phyloP scores from a whole-genome alignment of 2,888 invertebrate species.

The Phalera bucephala region DNA sequence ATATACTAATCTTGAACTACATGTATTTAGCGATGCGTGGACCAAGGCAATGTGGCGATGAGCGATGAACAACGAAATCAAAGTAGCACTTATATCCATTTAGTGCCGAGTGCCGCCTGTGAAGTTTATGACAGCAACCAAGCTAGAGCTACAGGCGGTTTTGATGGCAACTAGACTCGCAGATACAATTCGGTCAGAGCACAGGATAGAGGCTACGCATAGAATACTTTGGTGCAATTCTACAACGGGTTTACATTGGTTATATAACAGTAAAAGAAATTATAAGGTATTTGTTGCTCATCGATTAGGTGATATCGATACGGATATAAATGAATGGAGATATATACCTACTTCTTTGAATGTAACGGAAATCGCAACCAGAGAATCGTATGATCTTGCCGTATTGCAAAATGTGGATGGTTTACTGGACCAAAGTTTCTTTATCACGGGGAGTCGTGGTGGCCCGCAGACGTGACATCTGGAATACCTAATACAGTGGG shows the following conservation, averaged over 20 bases:
- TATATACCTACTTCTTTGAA: conserved; percentile 30
- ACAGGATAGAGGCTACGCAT: neutral
- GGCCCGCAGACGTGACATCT: neutral
- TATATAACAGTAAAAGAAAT: conserved; percentile 13
- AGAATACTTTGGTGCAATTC: conserved; percentile 23
- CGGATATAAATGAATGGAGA: conserved; percentile 24
- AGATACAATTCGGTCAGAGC: neutral
- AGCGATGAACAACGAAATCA: neutral
- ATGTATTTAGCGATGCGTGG: conserved; percentile 5
- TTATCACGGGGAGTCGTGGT: neutral
- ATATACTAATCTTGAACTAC: conserved; percentile 4
- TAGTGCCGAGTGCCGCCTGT: conserved; percentile 5
- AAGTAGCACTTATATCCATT: conserved; percentile 3
- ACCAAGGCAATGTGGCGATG: conserved; percentile 4
- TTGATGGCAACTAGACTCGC: neutral
- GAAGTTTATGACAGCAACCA: conserved; percentile 1
- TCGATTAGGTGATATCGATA: conserved; percentile 28
- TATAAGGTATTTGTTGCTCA: conserved; percentile 25
- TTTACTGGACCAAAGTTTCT: conserved; percentile 9
- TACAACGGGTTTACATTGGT: conserved; percentile 23
- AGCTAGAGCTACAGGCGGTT: conserved; percentile 3
- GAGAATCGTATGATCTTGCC: neutral
- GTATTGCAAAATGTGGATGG: conserved; percentile 1
- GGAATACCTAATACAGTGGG: neutral
- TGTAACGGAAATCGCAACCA: conserved; percentile 20